phyloP scores from a whole-genome alignment of 2,888 invertebrate species.

The Embidobia sp. region DNA sequence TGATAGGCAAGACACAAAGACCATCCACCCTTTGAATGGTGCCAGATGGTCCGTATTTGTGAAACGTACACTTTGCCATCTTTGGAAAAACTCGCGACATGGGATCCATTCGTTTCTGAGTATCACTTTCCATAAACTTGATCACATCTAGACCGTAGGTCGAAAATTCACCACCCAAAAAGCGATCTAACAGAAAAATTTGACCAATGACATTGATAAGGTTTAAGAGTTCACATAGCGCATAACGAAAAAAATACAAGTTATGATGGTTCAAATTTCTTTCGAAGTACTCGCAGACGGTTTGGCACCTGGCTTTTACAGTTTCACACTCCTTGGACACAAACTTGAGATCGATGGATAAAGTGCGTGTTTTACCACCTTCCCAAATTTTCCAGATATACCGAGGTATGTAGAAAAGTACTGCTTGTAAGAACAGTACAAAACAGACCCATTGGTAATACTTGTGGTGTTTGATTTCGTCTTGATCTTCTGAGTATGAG shows the following conservation, averaged over 20 bases:
- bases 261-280: constrained; percentile 92
- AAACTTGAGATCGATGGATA: not conserved
- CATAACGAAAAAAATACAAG: constrained; percentile 93
- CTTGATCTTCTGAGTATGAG: not conserved
- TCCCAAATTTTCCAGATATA: constrained; percentile 98
- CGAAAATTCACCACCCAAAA: constrained; percentile 94
- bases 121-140: constrained; percentile 94
- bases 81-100: constrained; percentile 95
- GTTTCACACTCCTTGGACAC: constrained; percentile 42
- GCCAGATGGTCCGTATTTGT: constrained; percentile 85
- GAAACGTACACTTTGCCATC: constrained; percentile 96
- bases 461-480: constrained; percentile 15
- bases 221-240: constrained; percentile 93
- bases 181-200: constrained; percentile 95
- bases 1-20: constrained; percentile 85
- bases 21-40: not conserved
- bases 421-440: constrained; percentile 93
- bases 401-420: constrained; percentile 94
- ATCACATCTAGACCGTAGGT: constrained; percentile 95
- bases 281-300: constrained; percentile 91
- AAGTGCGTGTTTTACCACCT: constrained; percentile 85
- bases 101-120: constrained; percentile 83
- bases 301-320: constrained; percentile 87
- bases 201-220: constrained; percentile 94
- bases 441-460: constrained; percentile 99